Base-by-base conservation (phyloP, 2,113 vertebrate species). In the Xiphophorus maculatus region DNA sequence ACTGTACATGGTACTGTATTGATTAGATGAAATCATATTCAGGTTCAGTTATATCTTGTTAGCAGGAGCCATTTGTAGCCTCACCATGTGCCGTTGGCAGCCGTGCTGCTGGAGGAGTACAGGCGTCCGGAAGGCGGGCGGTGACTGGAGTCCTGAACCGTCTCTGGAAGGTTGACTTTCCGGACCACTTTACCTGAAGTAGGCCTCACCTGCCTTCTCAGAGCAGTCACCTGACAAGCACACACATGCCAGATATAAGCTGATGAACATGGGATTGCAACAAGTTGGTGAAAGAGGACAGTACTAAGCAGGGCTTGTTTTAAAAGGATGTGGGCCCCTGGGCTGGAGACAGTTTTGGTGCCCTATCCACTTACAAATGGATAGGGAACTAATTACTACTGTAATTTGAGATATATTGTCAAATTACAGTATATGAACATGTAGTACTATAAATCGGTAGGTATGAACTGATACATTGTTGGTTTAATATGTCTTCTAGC, bases 141-240 rank as follows among this genome's bases (percentile, higher is more conserved):
- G 89, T 91, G 82, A 28, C 69, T 2, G 2, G 90, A 63, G 70
- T 99, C 97, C 84, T 95, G 96, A 33, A 62, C 60, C 1, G 93
- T 64, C 1, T 98, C 98, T 4, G 95, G 90, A 0, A 96, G 90
- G 66, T 94, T 96, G 78, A 95, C 84, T 80, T 96, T 98, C 66
- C 97, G 93, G 78, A 71, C 90, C 30, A 96, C 92, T 76, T 97
- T 98, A 42, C 98, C 98, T 29, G 98, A 98, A 81, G 97, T 91
- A 73, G 98, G 98, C 80, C 96, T 94, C 32, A 95, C 96, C 86
- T 99, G 97, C 35, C 97, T 92, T 76, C 98, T 95, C 77, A 99
- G 95, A 78, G 97, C 96, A 2, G 96, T 97, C 69, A 99, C 98
- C 97, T 99, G 81, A 72, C 44, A 65, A 32, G 73, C 51, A 76